phyloP scores from a whole-genome alignment of 2,888 invertebrate genomes.

The Microplitis deprimator region DNA sequence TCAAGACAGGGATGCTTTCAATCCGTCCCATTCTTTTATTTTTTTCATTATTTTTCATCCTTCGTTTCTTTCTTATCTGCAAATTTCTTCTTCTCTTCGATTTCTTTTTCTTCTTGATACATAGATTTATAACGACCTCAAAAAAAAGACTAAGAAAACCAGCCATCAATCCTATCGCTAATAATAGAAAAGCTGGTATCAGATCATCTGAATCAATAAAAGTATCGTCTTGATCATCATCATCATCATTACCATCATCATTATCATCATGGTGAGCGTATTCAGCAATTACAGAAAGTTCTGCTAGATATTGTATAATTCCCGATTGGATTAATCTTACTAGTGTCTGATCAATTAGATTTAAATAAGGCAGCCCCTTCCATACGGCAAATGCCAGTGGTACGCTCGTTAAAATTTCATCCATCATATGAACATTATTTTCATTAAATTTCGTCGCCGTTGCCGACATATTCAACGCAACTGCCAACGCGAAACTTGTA shows the following conservation, averaged over 20 bases:
- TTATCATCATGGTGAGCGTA: background rate
- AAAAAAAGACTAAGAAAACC: slow-evolving; percentile 46
- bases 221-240: slow-evolving; percentile 22
- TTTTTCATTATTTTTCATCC: background rate
- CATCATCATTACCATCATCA: slow-evolving; percentile 3
- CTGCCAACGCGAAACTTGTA: slow-evolving; percentile 54
- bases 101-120: slow-evolving; percentile 10
- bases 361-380: slow-evolving; percentile 58
- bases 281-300: background rate
- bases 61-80: background rate
- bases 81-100: background rate
- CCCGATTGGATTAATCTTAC: slow-evolving; percentile 53
- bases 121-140: slow-evolving; percentile 49
- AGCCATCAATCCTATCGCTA: slow-evolving; percentile 53
- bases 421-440: slow-evolving; percentile 54
- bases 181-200: slow-evolving; percentile 56
- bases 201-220: slow-evolving; percentile 51
- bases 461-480: slow-evolving; percentile 57
- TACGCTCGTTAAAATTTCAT: slow-evolving; percentile 55
- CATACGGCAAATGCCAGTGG: slow-evolving; percentile 60
- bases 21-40: slow-evolving; percentile 7
- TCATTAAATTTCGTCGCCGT: slow-evolving; percentile 42
- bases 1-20: background rate
- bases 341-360: slow-evolving; percentile 53
- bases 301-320: slow-evolving; percentile 51